phyloP scores from a whole-genome alignment of 2,888 invertebrate genomes.

The Gryllus longicercus region DNA sequence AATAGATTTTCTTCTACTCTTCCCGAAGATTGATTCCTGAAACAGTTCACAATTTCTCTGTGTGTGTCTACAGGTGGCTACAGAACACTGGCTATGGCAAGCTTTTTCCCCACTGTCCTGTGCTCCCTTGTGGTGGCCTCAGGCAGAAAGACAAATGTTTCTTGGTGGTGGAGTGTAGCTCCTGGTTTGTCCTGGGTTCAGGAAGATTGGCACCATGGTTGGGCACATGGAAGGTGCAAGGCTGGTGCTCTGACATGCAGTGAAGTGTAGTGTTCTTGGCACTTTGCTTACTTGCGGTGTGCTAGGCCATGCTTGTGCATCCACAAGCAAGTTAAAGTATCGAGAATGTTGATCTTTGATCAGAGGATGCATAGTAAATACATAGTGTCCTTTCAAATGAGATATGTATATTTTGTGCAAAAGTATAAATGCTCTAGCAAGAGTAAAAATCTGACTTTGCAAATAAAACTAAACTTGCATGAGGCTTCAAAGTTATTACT shows the following conservation, averaged over 20 bases:
- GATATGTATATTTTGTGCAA: neutral
- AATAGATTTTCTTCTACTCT: neutral
- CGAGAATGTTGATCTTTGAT: conserved; percentile 1
- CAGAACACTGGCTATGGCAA: neutral
- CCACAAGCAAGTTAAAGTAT: conserved; percentile 17
- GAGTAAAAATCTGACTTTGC: neutral
- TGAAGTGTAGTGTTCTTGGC: conserved; percentile 3
- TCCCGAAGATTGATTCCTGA: conserved; percentile 6
- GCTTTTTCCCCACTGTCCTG: neutral
- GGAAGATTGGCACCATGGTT: neutral
- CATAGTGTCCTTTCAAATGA: conserved; percentile 7
- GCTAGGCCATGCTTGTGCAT: conserved; percentile 11
- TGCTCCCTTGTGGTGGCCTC: neutral
- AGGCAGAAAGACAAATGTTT: neutral
- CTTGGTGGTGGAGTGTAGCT: conserved; percentile 11
- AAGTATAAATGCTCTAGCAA: neutral
- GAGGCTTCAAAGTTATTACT: neutral
- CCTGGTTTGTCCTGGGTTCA: conserved; percentile 4
- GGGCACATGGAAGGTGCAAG: neutral
- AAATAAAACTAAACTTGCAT: neutral
- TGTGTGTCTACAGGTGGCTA: neutral
- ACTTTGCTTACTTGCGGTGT: conserved; percentile 8
- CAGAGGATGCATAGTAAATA: conserved; percentile 17
- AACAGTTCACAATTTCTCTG: conserved; percentile 7
- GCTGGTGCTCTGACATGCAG: neutral